Base-by-base conservation (phyloP, 2,797 vertebrate species). In the Menidia menidia region DNA sequence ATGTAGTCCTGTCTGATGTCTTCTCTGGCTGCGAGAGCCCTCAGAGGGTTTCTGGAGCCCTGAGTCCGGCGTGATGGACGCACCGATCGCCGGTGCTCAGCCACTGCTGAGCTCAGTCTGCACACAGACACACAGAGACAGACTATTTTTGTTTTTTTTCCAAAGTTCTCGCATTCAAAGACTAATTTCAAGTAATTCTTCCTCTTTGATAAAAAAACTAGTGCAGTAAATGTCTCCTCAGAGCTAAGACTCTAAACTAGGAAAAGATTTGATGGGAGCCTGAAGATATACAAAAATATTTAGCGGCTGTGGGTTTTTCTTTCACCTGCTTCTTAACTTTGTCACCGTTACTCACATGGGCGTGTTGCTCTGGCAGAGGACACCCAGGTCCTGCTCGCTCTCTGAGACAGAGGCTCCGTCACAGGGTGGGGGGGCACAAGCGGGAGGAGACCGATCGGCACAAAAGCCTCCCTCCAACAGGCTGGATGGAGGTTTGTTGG, bases 41-140 rank as follows among this genome's bases (percentile, higher is more conserved):
- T 87, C 69, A 96, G 89, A 0, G 95, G 95, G 87, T 96, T 96
- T 60, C 95, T 92, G 59, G 95, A 96, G 55, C 92, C 93, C 73
- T 93, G 92, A 45, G 94, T 95, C 45, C 94, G 90, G 5, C 95
- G 93, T 32, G 90, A 92, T 0, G 95, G 95, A 53, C 95, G 90
- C 30, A 96, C 91, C 0, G 94, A 87, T 0, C 95, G 92, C 50
- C 93, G 85, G 88, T 96, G 95, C 54, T 95, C 91, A 0, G 95
- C 90, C 11, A 95, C 93, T 0, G 92, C 88, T 15, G 94, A 95
- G 6, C 85, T 92, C 73, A 95, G 84, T 47, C 95, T 95, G 72
- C 42, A 75, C 6, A 72, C 39, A 84, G 47, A 85, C 13, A 64
- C 32, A 31, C 35, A 42, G 2, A 18, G 35, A 54, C 51, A 62